Base-by-base conservation (phyloP, 2,888 invertebrate species). In the Criorhina ranunculi region DNA sequence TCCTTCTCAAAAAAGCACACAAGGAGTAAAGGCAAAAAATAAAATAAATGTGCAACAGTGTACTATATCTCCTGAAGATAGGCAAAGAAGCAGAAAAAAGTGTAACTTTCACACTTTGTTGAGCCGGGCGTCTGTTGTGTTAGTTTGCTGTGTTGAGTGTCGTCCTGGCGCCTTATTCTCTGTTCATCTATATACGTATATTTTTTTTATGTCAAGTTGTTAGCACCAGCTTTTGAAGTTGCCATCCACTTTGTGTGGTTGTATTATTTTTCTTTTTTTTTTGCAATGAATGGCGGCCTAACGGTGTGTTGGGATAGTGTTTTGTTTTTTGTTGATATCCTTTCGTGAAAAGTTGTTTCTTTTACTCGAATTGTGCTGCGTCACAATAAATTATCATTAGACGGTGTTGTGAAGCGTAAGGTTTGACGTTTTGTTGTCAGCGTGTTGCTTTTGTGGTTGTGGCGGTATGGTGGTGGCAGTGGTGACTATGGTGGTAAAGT, bases 321-420 rank as follows among this genome's bases (percentile, higher is more conserved):
- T 24, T 24, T 53, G 66, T 44, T 79, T 83, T 44, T 57, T 15
- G 53, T 51, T 69, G 60, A 62, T 83, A 46, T 67, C 44, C 19
- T 82, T 49, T 57, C 8, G 35, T n/a, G 17, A 24, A 24, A 62
- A 44, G 19, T 57, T 49, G 8, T 62, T 33, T 49, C 31, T 55
- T 33, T 46, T 70, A 66, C 11, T 57, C 17, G 29, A 82, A 77
- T 73, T 62, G 64, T 66, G 62, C 42, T 75, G 75, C 70, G 75
- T 70, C 75, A 80, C 76, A 85, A 80, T 85, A 70, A 85, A 85
- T 80, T 76, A 76, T 85, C 76, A 76, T 85, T 85, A 85, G 76
- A 69, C 69, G 64, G 62, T 42, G 64, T 44, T 80, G 66, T 66
- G 80, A 70, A 85, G 85, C 85, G 60, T 80, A 70, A 66, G 46